Evolutionary conservation across 2,888 invertebrate genomes (phyloP).

Genomic region (Chymomyza fuscimana): DNA sequence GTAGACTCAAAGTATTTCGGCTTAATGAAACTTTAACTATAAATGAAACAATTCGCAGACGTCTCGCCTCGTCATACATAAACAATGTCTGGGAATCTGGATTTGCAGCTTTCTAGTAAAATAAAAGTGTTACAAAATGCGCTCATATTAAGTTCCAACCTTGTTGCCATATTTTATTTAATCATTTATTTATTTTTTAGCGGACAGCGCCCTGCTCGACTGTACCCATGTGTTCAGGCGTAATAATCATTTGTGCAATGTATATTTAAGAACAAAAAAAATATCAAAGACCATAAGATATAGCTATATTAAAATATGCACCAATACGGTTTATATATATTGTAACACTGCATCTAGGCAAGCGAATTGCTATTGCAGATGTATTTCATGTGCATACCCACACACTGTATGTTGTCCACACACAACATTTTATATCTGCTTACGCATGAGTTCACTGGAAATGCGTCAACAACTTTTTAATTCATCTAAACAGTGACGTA

Average conservation of each 20-base stretch:
- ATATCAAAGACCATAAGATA: too few relatives aligned
- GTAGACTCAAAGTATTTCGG: neutral
- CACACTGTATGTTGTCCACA: conserved; percentile 10
- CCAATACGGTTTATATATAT: too few relatives aligned
- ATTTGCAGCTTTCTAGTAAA: neutral
- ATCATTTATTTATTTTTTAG: neutral
- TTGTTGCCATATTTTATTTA: neutral
- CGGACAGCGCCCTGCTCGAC: conserved; percentile 8
- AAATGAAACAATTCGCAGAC: neutral
- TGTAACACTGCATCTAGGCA: conserved; percentile 4
- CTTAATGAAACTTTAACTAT: too few relatives aligned
- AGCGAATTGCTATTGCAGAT: neutral
- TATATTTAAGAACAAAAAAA: too few relatives aligned
- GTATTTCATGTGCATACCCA: conserved; percentile 16
- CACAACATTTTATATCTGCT: neutral
- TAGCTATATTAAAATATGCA: too few relatives aligned
- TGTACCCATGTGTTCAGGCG: too few relatives aligned
- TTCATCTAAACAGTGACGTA: neutral
- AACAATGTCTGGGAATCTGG: neutral
- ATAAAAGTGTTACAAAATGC: neutral
- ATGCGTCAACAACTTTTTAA: conserved; percentile 36
- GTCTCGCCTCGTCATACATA: neutral
- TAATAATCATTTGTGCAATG: too few relatives aligned
- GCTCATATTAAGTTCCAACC: neutral
- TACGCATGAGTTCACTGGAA: conserved; percentile 23